Base-by-base conservation (phyloP, 1,140 invertebrate genomes). In the Scaptomyza montana region DNA sequence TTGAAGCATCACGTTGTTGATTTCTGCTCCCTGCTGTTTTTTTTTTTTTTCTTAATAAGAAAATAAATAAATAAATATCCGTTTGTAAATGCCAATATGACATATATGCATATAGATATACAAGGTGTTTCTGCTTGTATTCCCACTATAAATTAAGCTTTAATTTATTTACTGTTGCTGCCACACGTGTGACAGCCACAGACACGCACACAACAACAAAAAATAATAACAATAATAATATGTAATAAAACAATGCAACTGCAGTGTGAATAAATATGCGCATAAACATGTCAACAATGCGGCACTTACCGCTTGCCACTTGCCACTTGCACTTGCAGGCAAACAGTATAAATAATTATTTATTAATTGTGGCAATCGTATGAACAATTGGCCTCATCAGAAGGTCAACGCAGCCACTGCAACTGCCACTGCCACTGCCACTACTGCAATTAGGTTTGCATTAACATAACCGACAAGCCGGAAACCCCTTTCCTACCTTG, bases 341-440 rank as follows among this genome's bases (percentile, higher is more conserved):
- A 67, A 67, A 45, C 46, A 77, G 30, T 53, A 51, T 78, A 77
- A 74, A 77, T 87, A 87, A 87, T 87, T 75, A 89, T 84, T 89
- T 90, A 90, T 89, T 91, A 81, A 82, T 89, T 84, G 74, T 72
- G 84, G 72, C 67, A 78, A 67, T 64, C 54, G 53, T 21, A 57
- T 65, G 78, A 78, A 87, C 84, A 87, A 87, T 89, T 77, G 76
- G 73, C 62, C 77, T 79, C 80, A 87, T 87, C 87, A 84, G 62
- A 36, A 19, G 61, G 47, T 25, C 16, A 16, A 16, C 36, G 10
- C 39, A 25, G 13, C 43, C 28, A 45, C 62, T 9, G 30, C 54
- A 56, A 36, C 33, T 30, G 30, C 30, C 28, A 36, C n/a, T n/a
- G 13, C 43, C 28, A 45, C 62, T 7, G 21, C 54, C 60, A 36